Evolutionary conservation across 2,113 vertebrate species (phyloP), one percentile per base, ranked within the genome.

Genomic region (Ploceus nigricollis): DNA sequence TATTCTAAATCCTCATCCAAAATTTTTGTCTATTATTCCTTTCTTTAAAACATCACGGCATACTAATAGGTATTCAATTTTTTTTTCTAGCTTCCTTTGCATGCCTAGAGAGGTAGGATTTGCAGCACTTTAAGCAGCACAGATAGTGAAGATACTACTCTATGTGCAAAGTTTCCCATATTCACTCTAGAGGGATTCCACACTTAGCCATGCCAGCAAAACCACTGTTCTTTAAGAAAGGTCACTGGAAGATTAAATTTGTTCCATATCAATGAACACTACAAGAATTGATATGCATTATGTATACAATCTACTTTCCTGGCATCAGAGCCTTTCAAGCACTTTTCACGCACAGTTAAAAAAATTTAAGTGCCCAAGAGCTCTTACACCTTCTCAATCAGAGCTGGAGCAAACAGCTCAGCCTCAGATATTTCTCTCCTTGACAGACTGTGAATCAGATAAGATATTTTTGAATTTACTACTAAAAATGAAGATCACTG

Each of bases 181-280:
- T 17, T 82, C 87, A 69, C 42, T 95, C 91, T 77, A 78, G 45
- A 85, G 60, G 44, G 89, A 94, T 56, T 87, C 50, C 71, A 51
- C 27, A 86, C 30, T 63, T 25, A 92, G 77, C 83, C 91, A 65
- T 42, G 87, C 93, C 95, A 97, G 88, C 85, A 93, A 89, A 48
- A 63, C 54, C 72, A 81, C 57, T 6, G 44, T 56, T 93, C 68
- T 87, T 82, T 80, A 93, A 78, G 83, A 96, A 96, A 91, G 89
- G 95, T 94, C 93, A 91, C 44, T 82, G 80, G 83, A 95, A 97
- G 93, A 94, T 96, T 79, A 91, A 94, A 97, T 96, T 80, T 91
- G 82, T 96, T 96, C 77, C 80, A 76, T 66, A 93, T 81, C 87
- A 78, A 90, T 83, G 95, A 96, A 89, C 60, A 44, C 42, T 79